Conservation (phyloP, 2,888 invertebrate genomes). For the Lycaena phlaeas region DNA sequence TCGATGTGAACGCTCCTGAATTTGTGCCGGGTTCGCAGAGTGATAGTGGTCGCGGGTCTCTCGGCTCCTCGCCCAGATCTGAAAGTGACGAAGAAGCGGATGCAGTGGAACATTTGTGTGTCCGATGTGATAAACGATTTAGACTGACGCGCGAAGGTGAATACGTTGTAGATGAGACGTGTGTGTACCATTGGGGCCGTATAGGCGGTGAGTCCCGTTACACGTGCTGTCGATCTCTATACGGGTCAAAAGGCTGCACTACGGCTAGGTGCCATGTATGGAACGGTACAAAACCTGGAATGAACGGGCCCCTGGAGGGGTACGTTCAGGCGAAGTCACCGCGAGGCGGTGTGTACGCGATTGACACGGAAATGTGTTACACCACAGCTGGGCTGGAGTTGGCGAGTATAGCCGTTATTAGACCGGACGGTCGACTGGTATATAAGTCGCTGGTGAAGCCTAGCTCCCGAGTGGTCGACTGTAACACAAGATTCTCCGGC, state of each 20-base stretch:
- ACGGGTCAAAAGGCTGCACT: slow-evolving; percentile 76
- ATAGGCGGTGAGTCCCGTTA: slow-evolving; percentile 71
- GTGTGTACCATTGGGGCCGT: slow-evolving; percentile 93
- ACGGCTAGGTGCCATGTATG: slow-evolving; percentile 81
- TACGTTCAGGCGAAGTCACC: slow-evolving; percentile 75
- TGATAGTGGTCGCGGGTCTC: slow-evolving; percentile 70
- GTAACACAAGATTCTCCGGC: slow-evolving; percentile 96
- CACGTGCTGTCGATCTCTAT: slow-evolving; percentile 75
- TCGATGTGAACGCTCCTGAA: slow-evolving; percentile 79
- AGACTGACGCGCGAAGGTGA: slow-evolving; percentile 79
- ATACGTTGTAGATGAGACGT: slow-evolving; percentile 81
- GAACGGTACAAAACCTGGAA: slow-evolving; percentile 79
- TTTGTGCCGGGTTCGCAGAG: slow-evolving; percentile 75
- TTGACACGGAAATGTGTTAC: slow-evolving; percentile 99
- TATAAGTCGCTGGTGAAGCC: slow-evolving; percentile 91
- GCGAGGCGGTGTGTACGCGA: slow-evolving; percentile 79
- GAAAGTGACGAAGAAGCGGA: slow-evolving; percentile 72
- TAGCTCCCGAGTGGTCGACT: slow-evolving; percentile 87
- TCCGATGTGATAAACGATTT: slow-evolving; percentile 82
- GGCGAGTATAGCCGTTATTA: slow-evolving; percentile 89
- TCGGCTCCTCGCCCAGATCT: slow-evolving; percentile 69
- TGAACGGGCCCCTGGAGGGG: slow-evolving; percentile 81
- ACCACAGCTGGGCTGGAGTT: slow-evolving; percentile 90
- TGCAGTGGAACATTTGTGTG: slow-evolving; percentile 76
- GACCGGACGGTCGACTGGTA: slow-evolving; percentile 80